A percentile compares a stretch with the other conserved stretches of the same genome.
Evolutionary conservation across 2,113 vertebrate species (phyloP).

Genomic region (Balaenoptera acutorostrata): DNA sequence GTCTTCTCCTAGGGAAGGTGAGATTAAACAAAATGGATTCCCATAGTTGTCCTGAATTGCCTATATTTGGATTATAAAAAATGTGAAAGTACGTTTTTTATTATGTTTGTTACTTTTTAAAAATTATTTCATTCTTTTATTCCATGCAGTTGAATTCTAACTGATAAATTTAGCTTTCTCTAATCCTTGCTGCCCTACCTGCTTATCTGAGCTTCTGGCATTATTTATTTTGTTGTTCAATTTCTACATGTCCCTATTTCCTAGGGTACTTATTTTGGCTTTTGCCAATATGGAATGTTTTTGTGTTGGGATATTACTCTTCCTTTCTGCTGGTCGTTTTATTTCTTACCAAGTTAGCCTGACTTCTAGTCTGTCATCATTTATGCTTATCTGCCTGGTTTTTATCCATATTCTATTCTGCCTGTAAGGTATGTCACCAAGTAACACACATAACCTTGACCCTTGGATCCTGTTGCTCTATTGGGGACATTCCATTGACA

Average conservation of each 20-base stretch:
- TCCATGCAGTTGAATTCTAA: neutral
- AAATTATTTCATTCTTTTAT: neutral
- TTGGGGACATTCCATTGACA: neutral
- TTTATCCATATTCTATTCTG: neutral
- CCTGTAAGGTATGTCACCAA: neutral
- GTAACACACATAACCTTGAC: neutral
- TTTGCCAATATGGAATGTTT: neutral
- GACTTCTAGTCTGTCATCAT: neutral
- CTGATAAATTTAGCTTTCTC: neutral
- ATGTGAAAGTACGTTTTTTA: neutral
- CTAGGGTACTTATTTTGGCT: neutral
- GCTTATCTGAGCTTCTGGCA: neutral
- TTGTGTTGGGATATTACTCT: neutral
- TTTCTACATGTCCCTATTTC: neutral
- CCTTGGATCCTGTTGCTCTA: neutral
- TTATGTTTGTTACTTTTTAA: neutral
- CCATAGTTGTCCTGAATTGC: neutral
- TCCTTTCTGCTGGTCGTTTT: neutral
- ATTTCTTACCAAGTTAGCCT: neutral
- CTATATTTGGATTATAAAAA: neutral
- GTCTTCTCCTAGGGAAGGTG: neutral
- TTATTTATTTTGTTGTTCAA: neutral
- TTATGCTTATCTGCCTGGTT: neutral
- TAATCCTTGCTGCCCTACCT: neutral
- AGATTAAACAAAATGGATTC: neutral